Evolutionary conservation across 2,888 invertebrate species (phyloP).

Genomic region (Sipha maydis): DNA sequence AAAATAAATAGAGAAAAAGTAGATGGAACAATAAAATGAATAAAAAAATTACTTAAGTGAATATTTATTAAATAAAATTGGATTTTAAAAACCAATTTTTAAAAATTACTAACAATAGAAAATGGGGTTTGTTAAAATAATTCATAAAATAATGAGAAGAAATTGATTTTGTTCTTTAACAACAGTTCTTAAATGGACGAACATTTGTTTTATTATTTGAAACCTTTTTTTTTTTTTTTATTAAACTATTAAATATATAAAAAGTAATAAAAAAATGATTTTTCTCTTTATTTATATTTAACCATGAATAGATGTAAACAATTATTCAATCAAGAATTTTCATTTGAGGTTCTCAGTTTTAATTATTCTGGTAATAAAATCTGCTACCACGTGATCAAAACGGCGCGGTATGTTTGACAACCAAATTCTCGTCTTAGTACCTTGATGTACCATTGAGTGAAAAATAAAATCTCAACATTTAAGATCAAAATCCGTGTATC

Average conservation of each 20-base stretch:
- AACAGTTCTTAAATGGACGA: neutral
- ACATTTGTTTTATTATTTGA: neutral
- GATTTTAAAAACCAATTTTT: no score
- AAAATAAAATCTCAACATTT: slow-evolving; percentile 34
- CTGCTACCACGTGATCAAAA: slow-evolving; percentile 33
- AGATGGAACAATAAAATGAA: no score
- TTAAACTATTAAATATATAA: slow-evolving; percentile 1
- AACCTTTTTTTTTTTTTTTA: neutral
- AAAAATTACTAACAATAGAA: no score
- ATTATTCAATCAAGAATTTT: neutral
- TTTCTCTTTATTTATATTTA: slow-evolving; percentile 26
- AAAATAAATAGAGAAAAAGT: no score
- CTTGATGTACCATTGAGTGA: slow-evolving; percentile 21
- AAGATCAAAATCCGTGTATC: slow-evolving; percentile 12
- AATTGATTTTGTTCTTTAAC: neutral
- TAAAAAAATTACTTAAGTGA: no score
- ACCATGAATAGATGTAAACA: slow-evolving; percentile 2
- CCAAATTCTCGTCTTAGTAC: slow-evolving; percentile 37
- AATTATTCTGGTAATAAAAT: neutral
- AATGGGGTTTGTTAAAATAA: no score
- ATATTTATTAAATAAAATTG: no score
- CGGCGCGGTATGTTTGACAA: slow-evolving; percentile 18
- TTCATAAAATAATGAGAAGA: neutral
- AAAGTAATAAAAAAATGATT: neutral
- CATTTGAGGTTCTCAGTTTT: neutral